Conservation (phyloP, 1,140 invertebrate genomes). For the Eumeta japonica region DNA sequence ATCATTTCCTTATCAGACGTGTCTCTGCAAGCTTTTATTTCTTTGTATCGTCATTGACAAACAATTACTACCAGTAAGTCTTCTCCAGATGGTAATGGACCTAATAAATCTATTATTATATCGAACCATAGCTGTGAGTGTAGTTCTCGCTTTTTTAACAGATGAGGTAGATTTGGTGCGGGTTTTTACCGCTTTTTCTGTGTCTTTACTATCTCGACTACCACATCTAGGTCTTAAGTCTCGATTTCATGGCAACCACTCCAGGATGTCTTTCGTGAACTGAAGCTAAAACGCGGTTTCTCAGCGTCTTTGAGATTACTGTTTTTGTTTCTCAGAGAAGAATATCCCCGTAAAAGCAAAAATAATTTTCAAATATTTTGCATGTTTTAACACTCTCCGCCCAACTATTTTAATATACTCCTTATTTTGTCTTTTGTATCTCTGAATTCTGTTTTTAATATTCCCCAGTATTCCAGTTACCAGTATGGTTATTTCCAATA, state of each 20-base stretch:
- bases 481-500: constrained; percentile 3
- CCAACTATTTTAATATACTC: constrained; percentile 7
- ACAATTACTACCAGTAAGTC: constrained; percentile 21
- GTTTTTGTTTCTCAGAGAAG: constrained; percentile 6
- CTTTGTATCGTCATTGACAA: constrained; percentile 18
- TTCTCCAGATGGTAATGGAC: constrained; percentile 22
- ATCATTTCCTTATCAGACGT: constrained; percentile 15
- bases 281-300: constrained; percentile 12
- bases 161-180: constrained; percentile 12
- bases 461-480: constrained; percentile 2
- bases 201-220: constrained; percentile 47
- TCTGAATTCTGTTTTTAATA: constrained; percentile 1
- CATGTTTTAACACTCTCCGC: constrained; percentile 3
- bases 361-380: constrained; percentile 4
- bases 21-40: constrained; percentile 12
- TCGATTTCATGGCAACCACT: constrained; percentile 51
- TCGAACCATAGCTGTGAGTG: constrained; percentile 29
- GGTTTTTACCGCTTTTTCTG: constrained; percentile 28
- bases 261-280: constrained; percentile 49
- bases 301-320: constrained; percentile 9
- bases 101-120: constrained; percentile 28
- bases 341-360: constrained; percentile 7
- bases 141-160: constrained; percentile 23
- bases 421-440: constrained; percentile 2
- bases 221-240: constrained; percentile 53